phyloP scores from a whole-genome alignment of 2,888 invertebrate species.

The Diogma glabrata region DNA sequence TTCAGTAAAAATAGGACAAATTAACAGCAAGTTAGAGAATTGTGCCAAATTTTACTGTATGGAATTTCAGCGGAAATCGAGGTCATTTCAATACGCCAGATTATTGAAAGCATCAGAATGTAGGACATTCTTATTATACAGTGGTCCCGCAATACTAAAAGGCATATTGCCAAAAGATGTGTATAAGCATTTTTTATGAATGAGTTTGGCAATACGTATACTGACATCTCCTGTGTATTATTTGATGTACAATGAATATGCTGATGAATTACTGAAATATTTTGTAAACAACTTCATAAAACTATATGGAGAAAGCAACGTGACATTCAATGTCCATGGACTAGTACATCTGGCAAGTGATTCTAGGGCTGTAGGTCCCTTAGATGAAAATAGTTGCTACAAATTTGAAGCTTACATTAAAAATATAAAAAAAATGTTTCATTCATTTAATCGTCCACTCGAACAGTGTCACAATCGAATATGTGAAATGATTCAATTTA shows the following conservation, averaged over 20 bases:
- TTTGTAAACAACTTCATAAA: not conserved
- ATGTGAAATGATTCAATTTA: not conserved
- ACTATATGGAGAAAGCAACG: not conserved
- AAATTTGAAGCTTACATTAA: not conserved
- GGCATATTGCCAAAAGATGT: no score
- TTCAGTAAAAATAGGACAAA: not conserved
- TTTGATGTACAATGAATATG: no score
- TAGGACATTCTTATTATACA: not conserved
- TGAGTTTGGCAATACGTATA: not conserved
- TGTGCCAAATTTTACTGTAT: not conserved
- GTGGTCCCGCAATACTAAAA: not conserved
- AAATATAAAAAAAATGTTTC: no score
- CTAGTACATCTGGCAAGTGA: no score
- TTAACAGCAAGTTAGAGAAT: not conserved
- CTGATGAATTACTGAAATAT: not conserved
- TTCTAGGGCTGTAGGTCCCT: not conserved
- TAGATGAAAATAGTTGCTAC: not conserved
- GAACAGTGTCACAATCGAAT: not conserved
- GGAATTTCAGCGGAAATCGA: not conserved
- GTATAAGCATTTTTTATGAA: not conserved
- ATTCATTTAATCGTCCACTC: not conserved
- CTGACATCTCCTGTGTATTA: no score
- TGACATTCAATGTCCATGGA: not conserved
- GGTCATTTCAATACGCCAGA: not conserved
- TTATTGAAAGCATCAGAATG: not conserved